Evolutionary conservation across 2,888 invertebrate genomes (phyloP), one percentile per base, ranked within the genome.

Genomic region (Gymnosoma rotundatum): DNA sequence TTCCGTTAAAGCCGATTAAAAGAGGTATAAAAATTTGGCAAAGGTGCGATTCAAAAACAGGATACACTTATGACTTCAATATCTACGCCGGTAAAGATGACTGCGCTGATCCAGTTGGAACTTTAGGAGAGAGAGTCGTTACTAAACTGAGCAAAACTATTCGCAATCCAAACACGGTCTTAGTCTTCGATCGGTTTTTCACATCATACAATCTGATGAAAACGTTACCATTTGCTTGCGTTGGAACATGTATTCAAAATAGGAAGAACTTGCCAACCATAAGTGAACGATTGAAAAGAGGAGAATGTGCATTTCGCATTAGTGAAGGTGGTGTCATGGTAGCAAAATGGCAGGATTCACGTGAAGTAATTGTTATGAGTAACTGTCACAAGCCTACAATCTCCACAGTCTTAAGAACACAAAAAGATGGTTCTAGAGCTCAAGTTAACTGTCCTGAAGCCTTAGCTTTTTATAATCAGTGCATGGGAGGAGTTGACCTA

Each of bases 391-490:
- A 66, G 48, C 12, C 32, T 50, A 50, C 36, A 50, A 48, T 4
- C 9, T 32, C 32, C 8, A 64, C 64, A 64, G 25, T 64, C 16
- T 63, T 63, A 45, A 63, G 45, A 63, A 63, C 16, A 25, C 60
- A 72, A 32, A 60, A 72, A 72, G 58, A 45, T 45, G 60, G 48
- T 60, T 60, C 70, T 72, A 60, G n/a, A n/a, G n/a, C n/a, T n/a
- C n/a, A n/a, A n/a, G n/a, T n/a, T n/a, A n/a, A n/a, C n/a, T n/a
- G n/a, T n/a, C n/a, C n/a, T n/a, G n/a, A n/a, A n/a, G n/a, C n/a
- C n/a, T n/a, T n/a, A n/a, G n/a, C n/a, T n/a, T n/a, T n/a, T n/a
- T n/a, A n/a, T n/a, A n/a, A n/a, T n/a, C n/a, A n/a, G n/a, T n/a
- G n/a, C n/a, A n/a, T n/a, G n/a, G n/a, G n/a, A n/a, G n/a, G n/a